These are phyloP conservation scores for Drosophila gaucha DNA, from an alignment of 2,888 invertebrate species.

Conservation along the genomic window DNA sequence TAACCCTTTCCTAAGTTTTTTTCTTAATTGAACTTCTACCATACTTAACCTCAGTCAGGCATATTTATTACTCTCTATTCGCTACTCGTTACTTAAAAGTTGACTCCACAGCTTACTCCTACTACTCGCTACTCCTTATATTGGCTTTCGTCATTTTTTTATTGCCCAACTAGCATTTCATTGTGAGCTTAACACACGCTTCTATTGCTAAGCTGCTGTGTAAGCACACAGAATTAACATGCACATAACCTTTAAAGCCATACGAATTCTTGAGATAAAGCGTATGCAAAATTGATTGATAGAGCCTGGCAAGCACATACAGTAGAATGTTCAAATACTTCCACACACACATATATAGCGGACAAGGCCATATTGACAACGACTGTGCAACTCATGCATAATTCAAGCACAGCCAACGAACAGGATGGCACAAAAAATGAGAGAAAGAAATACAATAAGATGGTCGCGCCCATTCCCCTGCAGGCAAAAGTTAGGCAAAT, in stretches of 20 bases:
- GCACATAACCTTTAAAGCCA: slow-evolving; percentile 55
- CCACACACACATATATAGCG: slow-evolving; percentile 4
- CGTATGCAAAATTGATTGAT: slow-evolving; percentile 73
- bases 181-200: slow-evolving; percentile 43
- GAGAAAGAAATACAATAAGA: slow-evolving; percentile 43
- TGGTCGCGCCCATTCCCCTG: slow-evolving; percentile 24
- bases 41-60: too few species aligned
- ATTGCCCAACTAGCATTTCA: slow-evolving; percentile 13
- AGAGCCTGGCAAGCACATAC: slow-evolving; percentile 32
- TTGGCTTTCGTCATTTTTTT: not conserved
- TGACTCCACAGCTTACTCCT: not conserved
- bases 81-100: not conserved
- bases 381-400: slow-evolving; percentile 63
- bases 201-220: slow-evolving; percentile 22
- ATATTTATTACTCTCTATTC: not conserved
- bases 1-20: too few species aligned
- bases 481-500: slow-evolving; percentile 55
- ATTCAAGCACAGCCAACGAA: slow-evolving; percentile 51
- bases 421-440: slow-evolving; percentile 17
- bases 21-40: too few species aligned
- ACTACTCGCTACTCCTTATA: not conserved
- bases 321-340: not conserved
- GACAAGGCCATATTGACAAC: slow-evolving; percentile 71
- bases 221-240: slow-evolving; percentile 31
- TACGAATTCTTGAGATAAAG: slow-evolving; percentile 66